A percentile compares a stretch with the other conserved stretches of the same genome.
Conservation (phyloP, 2,888 invertebrate genomes). For the Epistrophella euchroma region DNA sequence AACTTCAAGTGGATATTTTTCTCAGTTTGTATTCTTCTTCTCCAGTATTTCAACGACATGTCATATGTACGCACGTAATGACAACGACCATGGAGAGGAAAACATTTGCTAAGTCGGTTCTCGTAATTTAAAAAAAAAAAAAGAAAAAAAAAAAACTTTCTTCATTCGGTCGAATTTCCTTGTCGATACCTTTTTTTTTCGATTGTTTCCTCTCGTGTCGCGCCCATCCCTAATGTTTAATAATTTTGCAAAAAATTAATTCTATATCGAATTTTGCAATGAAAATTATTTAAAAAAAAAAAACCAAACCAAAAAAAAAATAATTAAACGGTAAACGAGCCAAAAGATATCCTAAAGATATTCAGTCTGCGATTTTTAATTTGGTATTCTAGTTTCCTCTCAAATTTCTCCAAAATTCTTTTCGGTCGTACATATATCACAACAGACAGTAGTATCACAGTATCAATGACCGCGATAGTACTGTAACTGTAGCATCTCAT, state of each 20-base stretch:
- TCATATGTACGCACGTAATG: conserved; percentile 61
- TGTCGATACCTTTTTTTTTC: conserved; percentile 19
- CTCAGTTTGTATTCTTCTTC: conserved; percentile 46
- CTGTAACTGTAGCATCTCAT: conserved; percentile 36
- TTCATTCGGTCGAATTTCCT: conserved; percentile 38
- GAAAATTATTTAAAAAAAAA: background rate
- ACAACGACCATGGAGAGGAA: conserved; percentile 50
- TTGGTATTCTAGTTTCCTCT: conserved; percentile 11
- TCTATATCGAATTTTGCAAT: no score
- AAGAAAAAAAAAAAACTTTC: conserved; percentile 5
- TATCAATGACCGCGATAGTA: conserved; percentile 69
- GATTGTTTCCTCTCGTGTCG: conserved; percentile 40
- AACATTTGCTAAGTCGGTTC: conserved; percentile 51
- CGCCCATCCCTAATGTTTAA: conserved; percentile 2
- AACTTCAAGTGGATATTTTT: conserved; percentile 23
- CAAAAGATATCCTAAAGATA: conserved; percentile 8
- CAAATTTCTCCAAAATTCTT: conserved; percentile 50
- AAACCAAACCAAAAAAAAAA: no score
- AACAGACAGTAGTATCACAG: conserved; percentile 36
- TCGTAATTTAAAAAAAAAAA: conserved; percentile 23
- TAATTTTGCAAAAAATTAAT: background rate
- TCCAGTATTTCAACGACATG: conserved; percentile 66
- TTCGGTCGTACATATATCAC: conserved; percentile 26
- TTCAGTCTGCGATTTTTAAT: conserved; percentile 10
- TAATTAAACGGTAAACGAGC: conserved; percentile 30